Base-by-base conservation (phyloP, 1,140 invertebrate genomes). In the Brachionus calyciflorus region DNA sequence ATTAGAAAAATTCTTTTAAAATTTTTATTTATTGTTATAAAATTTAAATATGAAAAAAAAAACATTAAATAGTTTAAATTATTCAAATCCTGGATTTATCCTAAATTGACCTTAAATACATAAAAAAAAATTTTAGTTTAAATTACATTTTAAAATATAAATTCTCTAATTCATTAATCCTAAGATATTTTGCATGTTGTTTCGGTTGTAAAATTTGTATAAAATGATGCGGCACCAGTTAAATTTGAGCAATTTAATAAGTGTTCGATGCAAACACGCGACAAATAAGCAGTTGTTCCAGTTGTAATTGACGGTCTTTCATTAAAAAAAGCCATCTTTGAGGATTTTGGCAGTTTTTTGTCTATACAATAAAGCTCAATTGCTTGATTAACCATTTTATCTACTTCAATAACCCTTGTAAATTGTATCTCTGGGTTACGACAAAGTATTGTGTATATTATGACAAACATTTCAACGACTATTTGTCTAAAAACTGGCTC, bases 401-500 rank as follows among this genome's bases (percentile, higher is more conserved):
- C 51, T 24, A 73, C 46, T 55, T 49, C 46, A 21, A 73, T 73
- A 30, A 55, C 51, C 57, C 40, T 26, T 30, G n/a, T 57, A 30
- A 76, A 76, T 28, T 57, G 51, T 41, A 76, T 26, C 24, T 76
- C 73, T 7, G 49, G 73, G 40, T 76, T 76, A 19, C 73, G 49
- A 14, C 49, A 76, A 12, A 76, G 37, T 26, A 76, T 60, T 40
- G 53, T 60, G 30, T 76, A 55, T 19, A 76, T 76, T 30, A 77
- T 77, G 14, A 77, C 46, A 69, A 49, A 63, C 44, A 89, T 88
- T 86, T 93, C 96, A 24, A 99, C 94, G 76, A 94, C 89, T 68
- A 98, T 89, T 87, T 98, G 96, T 57, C 95, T 88, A 83, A 96
- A 93, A 82, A 95, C 92, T 1, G 96, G 93, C 49, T 90, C 85